A percentile compares a stretch with the other conserved stretches of the same genome.
These are phyloP conservation scores for Protonemura montana DNA, from an alignment of 2,888 invertebrate genomes.

Conservation along the genomic window DNA sequence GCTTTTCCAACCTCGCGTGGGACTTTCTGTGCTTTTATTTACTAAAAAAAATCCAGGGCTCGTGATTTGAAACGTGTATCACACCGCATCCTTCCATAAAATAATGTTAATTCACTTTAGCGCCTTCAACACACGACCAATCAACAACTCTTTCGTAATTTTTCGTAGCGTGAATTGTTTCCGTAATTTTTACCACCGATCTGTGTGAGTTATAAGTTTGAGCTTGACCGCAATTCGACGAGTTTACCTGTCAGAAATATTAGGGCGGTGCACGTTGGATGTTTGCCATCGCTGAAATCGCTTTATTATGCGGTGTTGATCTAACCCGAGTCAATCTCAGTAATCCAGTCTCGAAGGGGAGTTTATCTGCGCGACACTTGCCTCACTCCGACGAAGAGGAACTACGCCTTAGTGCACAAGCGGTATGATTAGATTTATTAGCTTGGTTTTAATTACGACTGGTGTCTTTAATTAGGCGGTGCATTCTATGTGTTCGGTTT, in stretches of 20 bases:
- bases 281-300: not conserved
- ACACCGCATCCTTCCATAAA: not conserved
- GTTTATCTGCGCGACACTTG: slow-evolving; percentile 7
- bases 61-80: not conserved
- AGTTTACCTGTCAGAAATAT: not conserved
- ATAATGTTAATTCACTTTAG: not conserved
- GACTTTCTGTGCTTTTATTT: not conserved
- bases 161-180: not conserved
- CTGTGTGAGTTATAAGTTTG: not conserved
- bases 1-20: not conserved
- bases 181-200: not conserved
- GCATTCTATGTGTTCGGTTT: not conserved
- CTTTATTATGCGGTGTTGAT: not conserved
- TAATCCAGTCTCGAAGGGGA: not conserved
- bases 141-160: not conserved
- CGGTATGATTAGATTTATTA: not conserved
- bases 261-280: not conserved
- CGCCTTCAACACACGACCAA: not conserved
- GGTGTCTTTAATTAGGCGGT: not conserved
- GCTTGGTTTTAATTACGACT: not conserved
- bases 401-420: not conserved
- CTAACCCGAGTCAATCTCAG: not conserved
- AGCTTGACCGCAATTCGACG: not conserved
- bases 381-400: not conserved
- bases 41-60: not conserved